Evolutionary conservation across 1,140 invertebrate species (phyloP).

Genomic region (Tetranychus urticae): DNA sequence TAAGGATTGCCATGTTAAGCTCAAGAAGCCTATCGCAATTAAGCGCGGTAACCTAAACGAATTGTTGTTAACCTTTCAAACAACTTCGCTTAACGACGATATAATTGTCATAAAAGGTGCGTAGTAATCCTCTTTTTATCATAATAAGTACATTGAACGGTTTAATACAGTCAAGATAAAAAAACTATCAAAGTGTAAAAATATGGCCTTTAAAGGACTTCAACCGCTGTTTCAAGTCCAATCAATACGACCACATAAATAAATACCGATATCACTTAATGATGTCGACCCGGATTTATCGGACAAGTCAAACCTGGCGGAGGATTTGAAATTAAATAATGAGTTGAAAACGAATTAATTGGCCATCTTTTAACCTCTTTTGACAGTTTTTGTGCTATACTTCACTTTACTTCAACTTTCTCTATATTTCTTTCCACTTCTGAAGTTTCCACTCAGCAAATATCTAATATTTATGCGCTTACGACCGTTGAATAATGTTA

Average conservation of each 20-base stretch:
- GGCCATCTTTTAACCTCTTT: too few relatives aligned
- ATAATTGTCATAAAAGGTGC: constrained; percentile 9
- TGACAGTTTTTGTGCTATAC: too few relatives aligned
- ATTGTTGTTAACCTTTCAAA: constrained; percentile 11
- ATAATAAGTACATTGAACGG: background rate
- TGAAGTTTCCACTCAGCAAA: background rate
- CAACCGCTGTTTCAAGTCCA: too few relatives aligned
- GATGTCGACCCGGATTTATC: too few relatives aligned
- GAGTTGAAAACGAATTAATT: too few relatives aligned
- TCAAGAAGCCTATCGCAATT: constrained; percentile 14
- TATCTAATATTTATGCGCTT: background rate
- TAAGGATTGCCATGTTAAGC: constrained; percentile 15
- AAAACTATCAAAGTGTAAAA: too few relatives aligned
- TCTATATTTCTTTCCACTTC: background rate
- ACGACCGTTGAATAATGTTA: background rate
- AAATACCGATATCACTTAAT: too few relatives aligned
- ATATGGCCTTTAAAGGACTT: too few relatives aligned
- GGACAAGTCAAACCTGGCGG: too few relatives aligned
- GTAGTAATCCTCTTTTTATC: background rate
- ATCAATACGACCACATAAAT: too few relatives aligned
- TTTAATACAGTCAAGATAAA: too few relatives aligned
- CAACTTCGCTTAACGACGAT: constrained; percentile 8
- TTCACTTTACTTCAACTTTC: background rate
- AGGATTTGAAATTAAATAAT: too few relatives aligned
- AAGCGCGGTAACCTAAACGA: constrained; percentile 14